These are phyloP conservation scores for Diachrysia chrysitis DNA, from an alignment of 2,888 invertebrate genomes.

Conservation along the genomic window DNA sequence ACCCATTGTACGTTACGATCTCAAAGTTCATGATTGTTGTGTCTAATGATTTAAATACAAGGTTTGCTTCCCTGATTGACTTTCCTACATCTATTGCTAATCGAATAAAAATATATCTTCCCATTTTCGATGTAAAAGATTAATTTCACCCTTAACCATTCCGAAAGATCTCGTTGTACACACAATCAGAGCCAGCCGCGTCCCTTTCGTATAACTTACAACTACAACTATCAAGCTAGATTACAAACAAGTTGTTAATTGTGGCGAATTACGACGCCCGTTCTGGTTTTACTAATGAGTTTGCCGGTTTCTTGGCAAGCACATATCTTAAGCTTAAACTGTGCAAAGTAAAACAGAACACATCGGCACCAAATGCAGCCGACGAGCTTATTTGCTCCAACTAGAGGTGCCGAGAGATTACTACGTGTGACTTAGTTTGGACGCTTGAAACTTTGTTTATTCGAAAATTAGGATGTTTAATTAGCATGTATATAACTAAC, in stretches of 20 bases:
- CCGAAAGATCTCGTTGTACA: background rate
- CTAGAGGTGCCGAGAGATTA: conserved; percentile 30
- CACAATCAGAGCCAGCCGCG: conserved; percentile 17
- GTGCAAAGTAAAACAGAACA: conserved; percentile 70
- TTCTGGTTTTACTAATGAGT: conserved; percentile 77
- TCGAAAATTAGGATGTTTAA: background rate
- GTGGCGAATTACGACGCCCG: conserved; percentile 60
- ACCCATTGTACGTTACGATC: no score
- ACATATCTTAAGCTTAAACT: conserved; percentile 74
- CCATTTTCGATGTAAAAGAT: background rate
- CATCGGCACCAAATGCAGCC: conserved; percentile 55
- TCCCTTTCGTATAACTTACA: conserved; percentile 41
- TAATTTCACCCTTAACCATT: background rate
- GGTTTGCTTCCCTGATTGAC: background rate
- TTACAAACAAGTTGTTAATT: conserved; percentile 62
- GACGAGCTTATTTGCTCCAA: conserved; percentile 49
- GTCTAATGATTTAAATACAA: no score
- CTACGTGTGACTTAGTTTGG: conserved; percentile 22
- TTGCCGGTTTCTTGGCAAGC: conserved; percentile 77
- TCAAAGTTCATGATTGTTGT: no score
- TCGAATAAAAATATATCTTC: background rate
- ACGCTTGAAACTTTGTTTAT: conserved; percentile 8
- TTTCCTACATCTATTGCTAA: background rate
- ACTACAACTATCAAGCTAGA: conserved; percentile 51
- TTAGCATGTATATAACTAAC: background rate